These are phyloP conservation scores for Ispidina picta DNA, from an alignment of 2,797 vertebrate species.

Conservation along the genomic window DNA sequence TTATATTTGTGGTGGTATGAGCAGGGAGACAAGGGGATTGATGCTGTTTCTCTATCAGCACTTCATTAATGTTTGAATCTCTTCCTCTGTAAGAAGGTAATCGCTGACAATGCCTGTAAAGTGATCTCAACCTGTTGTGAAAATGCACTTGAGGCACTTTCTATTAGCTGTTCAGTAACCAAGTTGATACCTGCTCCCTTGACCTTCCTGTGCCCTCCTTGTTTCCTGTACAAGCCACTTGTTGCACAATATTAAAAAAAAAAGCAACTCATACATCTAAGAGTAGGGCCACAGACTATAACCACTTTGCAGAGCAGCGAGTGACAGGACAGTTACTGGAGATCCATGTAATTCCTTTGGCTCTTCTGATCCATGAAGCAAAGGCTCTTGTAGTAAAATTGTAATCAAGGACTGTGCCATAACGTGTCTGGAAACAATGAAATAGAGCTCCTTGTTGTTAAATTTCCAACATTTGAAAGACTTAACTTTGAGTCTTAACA, in stretches of 20 bases:
- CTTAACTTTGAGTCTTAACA: not conserved
- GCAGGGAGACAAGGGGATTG: accelerated
- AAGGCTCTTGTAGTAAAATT: not conserved
- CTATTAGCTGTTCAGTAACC: not conserved
- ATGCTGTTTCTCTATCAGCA: not conserved
- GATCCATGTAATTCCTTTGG: not conserved
- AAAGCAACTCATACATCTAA: not conserved
- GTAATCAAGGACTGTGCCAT: not conserved
- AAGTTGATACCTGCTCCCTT: not conserved
- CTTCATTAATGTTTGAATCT: not conserved
- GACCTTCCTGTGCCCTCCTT: not conserved
- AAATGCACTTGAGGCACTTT: not conserved
- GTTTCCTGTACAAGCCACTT: not conserved
- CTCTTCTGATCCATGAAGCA: not conserved
- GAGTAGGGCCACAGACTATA: not conserved
- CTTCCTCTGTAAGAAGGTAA: not conserved
- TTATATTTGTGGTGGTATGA: not conserved
- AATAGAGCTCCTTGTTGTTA: not conserved
- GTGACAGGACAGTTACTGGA: not conserved
- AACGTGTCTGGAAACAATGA: not conserved
- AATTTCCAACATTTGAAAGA: not conserved
- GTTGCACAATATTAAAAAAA: not conserved
- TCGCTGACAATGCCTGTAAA: not conserved
- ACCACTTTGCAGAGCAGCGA: not conserved
- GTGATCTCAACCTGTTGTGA: not conserved